Evolutionary conservation across 2,797 vertebrate species (phyloP).

Genomic region (Enteromius paludinosus): DNA sequence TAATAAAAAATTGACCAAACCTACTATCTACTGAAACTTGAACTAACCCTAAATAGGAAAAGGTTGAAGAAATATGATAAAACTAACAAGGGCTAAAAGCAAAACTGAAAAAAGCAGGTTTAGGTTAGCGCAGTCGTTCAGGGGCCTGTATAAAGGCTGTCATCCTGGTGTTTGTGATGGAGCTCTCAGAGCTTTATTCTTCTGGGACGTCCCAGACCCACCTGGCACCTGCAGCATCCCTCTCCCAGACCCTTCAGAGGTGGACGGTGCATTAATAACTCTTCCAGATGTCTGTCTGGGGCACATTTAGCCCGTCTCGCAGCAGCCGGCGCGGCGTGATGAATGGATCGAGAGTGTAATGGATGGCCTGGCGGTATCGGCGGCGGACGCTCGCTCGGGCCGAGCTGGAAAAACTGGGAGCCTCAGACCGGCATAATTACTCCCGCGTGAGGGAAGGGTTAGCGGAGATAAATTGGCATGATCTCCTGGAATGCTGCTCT

Average conservation of each 20-base stretch:
- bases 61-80: too few relatives aligned
- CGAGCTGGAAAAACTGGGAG: slow-evolving; percentile 60
- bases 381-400: slow-evolving; percentile 60
- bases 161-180: background rate
- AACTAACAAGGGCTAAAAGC: too few relatives aligned
- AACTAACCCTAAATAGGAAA: too few relatives aligned
- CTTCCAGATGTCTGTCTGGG: slow-evolving; percentile 50
- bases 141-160: background rate
- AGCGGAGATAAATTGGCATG: slow-evolving; percentile 58
- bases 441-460: slow-evolving; percentile 47
- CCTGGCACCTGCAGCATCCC: slow-evolving; percentile 33
- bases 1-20: too few relatives aligned
- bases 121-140: too few relatives aligned
- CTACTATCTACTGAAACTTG: too few relatives aligned
- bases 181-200: background rate
- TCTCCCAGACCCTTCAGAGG: slow-evolving; percentile 12
- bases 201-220: background rate
- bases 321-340: slow-evolving; percentile 42
- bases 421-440: slow-evolving; percentile 62
- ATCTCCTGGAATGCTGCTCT: slow-evolving; percentile 52
- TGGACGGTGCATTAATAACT: slow-evolving; percentile 46
- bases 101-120: too few relatives aligned
- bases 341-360: slow-evolving; percentile 39
- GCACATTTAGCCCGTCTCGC: slow-evolving; percentile 29
- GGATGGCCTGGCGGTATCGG: slow-evolving; percentile 44